A percentile compares a stretch with the other conserved stretches of the same genome.
Conservation (phyloP, 2,797 vertebrate genomes). For the Sus cebifrons region DNA sequence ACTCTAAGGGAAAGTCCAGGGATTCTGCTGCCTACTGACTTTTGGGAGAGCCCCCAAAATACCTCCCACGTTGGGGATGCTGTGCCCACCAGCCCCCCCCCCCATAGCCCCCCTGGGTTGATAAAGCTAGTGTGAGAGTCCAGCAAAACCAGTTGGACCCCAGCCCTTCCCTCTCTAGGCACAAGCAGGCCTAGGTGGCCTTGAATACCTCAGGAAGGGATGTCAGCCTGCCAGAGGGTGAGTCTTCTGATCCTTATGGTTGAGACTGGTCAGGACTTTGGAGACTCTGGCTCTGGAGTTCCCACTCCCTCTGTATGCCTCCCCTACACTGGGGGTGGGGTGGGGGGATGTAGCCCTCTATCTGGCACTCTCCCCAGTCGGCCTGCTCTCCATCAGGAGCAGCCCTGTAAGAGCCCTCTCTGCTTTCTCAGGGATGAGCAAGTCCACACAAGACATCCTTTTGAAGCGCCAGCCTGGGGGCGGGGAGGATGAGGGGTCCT, state of each 20-base stretch:
- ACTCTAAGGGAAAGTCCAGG: neutral
- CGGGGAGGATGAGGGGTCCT: neutral
- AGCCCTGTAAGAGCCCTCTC: neutral
- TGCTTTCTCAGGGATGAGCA: neutral
- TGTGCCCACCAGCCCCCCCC: neutral
- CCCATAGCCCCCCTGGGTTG: neutral
- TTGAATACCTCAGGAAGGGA: neutral
- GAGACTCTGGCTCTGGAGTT: neutral
- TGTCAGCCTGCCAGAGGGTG: too few species aligned
- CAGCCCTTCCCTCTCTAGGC: neutral
- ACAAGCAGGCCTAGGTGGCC: neutral
- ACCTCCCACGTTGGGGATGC: neutral
- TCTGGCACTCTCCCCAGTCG: neutral
- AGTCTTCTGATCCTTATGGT: neutral
- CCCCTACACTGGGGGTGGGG: neutral
- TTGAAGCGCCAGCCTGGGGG: neutral
- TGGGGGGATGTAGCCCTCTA: too few species aligned
- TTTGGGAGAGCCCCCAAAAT: neutral
- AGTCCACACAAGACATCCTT: neutral
- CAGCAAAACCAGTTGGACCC: neutral
- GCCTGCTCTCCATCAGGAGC: neutral
- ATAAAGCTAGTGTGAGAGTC: neutral
- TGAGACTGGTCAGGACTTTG: neutral
- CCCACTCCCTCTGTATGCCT: rapidly evolving
- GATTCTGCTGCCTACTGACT: neutral